Evolutionary conservation across 2,113 vertebrate genomes (phyloP).

Genomic region (Tinamus guttatus): DNA sequence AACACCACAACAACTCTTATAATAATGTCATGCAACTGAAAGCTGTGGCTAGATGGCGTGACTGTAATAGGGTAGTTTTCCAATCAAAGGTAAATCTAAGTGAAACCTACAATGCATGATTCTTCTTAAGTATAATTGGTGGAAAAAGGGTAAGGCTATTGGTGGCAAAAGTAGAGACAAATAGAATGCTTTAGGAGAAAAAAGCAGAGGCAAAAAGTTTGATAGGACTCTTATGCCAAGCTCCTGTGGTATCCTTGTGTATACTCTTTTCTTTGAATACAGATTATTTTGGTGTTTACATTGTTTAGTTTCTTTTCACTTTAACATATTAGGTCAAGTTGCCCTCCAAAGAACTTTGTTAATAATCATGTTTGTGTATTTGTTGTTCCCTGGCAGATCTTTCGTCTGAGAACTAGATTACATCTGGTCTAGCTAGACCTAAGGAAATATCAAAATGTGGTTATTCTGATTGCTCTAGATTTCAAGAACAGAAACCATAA

Average conservation of each 20-base stretch:
- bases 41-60: not conserved
- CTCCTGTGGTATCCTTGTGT: not conserved
- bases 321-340: constrained; percentile 10
- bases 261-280: not conserved
- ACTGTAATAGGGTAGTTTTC: not conserved
- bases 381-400: constrained; percentile 25
- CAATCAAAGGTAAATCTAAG: not conserved
- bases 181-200: not conserved
- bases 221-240: not conserved
- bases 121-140: not conserved
- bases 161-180: not conserved
- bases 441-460: not conserved
- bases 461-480: constrained; percentile 23
- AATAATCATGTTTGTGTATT: constrained; percentile 3
- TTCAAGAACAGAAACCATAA: constrained; percentile 25
- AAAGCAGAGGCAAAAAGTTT: not conserved
- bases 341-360: constrained; percentile 18
- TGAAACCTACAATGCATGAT: not conserved
- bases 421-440: not conserved
- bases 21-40: not conserved
- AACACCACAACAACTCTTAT: not conserved
- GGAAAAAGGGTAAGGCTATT: not conserved
- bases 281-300: not conserved
- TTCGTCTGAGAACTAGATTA: constrained; percentile 4
- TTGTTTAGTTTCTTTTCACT: constrained; percentile 8